These are phyloP conservation scores for Sisyra nigra DNA, from an alignment of 2,888 invertebrate genomes.

Conservation along the genomic window DNA sequence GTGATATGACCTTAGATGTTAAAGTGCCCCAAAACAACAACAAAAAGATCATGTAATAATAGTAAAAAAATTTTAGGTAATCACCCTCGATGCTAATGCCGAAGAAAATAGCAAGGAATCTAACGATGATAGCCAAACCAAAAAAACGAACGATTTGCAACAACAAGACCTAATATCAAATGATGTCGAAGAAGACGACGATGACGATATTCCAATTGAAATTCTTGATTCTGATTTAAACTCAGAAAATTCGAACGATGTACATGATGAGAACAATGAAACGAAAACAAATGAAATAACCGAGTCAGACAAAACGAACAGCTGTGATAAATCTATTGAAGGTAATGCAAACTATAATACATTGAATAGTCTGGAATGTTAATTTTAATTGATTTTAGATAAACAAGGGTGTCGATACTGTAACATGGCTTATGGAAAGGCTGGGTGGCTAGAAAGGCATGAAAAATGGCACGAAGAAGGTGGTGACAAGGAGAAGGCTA, in stretches of 20 bases:
- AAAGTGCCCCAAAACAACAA: too few species aligned
- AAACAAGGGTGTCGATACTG: constrained; percentile 5
- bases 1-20: too few species aligned
- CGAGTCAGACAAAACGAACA: constrained; percentile 8
- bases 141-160: too few species aligned
- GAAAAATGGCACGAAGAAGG: constrained; percentile 15
- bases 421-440: neutral
- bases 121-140: too few species aligned
- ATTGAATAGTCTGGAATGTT: neutral
- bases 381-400: neutral
- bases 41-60: too few species aligned
- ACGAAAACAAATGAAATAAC: neutral
- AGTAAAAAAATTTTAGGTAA: too few species aligned
- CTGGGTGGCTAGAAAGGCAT: constrained; percentile 18
- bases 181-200: constrained; percentile 8
- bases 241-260: neutral
- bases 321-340: constrained; percentile 2
- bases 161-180: too few species aligned
- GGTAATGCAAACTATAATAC: neutral
- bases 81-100: too few species aligned
- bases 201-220: constrained; percentile 3
- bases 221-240: too few species aligned
- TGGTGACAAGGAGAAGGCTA: neutral
- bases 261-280: too few species aligned
- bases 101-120: too few species aligned